Evolutionary conservation across 2,113 vertebrate species (phyloP).

Genomic region (Chaetops frenatus): DNA sequence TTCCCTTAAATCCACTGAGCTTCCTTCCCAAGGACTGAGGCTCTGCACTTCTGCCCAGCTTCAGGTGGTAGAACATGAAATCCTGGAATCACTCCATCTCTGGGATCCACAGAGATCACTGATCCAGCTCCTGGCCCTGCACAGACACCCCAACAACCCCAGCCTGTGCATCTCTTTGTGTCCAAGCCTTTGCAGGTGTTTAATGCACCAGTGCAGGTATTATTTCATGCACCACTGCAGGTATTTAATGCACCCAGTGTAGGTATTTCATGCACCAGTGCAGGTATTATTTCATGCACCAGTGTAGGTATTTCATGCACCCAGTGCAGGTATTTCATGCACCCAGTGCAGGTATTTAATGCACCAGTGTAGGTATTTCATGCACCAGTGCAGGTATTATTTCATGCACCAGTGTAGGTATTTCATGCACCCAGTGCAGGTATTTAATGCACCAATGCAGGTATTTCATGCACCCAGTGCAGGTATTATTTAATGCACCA

Average conservation of each 20-base stretch:
- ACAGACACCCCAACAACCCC: neutral
- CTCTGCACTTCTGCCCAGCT: neutral
- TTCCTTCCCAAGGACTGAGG: neutral
- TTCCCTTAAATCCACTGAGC: neutral
- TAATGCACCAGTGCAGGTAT: too few relatives aligned
- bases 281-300: too few relatives aligned
- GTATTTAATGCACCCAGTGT: neutral
- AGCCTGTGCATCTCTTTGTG: rapidly evolving
- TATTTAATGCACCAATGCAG: neutral
- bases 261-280: neutral
- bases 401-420: neutral
- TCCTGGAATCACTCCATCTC: neutral
- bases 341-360: neutral
- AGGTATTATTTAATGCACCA: neutral
- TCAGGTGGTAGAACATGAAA: neutral
- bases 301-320: neutral
- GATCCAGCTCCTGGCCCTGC: neutral
- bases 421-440: neutral
- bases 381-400: too few relatives aligned
- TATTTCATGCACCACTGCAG: neutral
- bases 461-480: too few relatives aligned
- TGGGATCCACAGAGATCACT: neutral
- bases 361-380: too few relatives aligned
- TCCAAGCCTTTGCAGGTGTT: neutral
- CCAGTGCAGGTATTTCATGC: neutral